Conservation (phyloP, 2,797 vertebrate genomes). For the Pitangus sulphuratus region DNA sequence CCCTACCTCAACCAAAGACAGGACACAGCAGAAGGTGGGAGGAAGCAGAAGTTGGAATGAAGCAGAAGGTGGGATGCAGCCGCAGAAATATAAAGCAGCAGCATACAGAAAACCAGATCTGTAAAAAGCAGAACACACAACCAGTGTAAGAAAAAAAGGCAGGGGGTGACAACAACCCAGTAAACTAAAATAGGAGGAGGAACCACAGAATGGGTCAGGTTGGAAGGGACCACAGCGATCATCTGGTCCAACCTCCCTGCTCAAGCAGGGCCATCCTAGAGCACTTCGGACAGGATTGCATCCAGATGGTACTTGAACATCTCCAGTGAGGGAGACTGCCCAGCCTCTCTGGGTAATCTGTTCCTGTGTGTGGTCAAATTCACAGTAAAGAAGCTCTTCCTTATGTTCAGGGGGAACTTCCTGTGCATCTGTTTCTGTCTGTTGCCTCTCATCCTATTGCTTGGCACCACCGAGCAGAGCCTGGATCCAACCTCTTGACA, state of each 20-base stretch:
- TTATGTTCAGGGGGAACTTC: background rate
- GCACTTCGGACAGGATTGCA: background rate
- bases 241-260: background rate
- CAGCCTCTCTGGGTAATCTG: background rate
- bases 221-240: background rate
- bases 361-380: background rate
- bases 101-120: background rate
- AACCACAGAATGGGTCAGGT: background rate
- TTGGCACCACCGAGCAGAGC: background rate
- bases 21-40: background rate
- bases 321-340: background rate
- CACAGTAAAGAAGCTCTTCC: background rate
- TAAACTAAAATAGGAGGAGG: background rate
- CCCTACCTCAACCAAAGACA: rapidly evolving
- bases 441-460: background rate
- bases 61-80: background rate
- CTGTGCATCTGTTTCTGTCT: background rate
- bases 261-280: background rate
- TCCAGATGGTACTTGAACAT: background rate
- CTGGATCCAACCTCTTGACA: background rate
- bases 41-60: background rate
- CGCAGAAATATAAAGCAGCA: background rate
- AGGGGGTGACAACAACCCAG: background rate
- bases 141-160: background rate
- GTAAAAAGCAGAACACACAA: background rate